These are phyloP conservation scores for Helicolenus hilgendorfi DNA, from an alignment of 2,797 vertebrate species.

Conservation along the genomic window DNA sequence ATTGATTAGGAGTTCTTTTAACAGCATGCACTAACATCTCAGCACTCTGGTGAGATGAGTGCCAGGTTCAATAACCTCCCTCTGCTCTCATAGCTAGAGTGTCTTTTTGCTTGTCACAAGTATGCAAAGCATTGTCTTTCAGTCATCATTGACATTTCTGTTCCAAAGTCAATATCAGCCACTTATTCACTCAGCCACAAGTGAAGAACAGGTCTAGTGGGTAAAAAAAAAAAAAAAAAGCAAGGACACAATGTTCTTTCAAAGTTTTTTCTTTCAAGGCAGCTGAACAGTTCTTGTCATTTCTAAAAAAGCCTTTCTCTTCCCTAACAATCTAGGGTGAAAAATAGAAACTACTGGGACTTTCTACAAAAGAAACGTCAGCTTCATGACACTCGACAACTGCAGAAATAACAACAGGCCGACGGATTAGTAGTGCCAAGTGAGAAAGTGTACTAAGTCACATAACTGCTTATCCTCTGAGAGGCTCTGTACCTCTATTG, in stretches of 20 bases:
- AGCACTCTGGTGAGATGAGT: conserved; percentile 55
- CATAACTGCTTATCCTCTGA: conserved; percentile 38
- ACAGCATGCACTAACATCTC: conserved; percentile 69
- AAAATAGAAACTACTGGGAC: conserved; percentile 12
- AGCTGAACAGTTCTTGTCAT: conserved; percentile 35
- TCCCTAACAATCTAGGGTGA: neutral
- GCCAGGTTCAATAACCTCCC: conserved; percentile 77
- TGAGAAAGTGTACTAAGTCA: conserved; percentile 7
- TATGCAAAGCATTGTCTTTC: conserved; percentile 71
- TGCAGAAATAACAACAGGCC: conserved; percentile 28
- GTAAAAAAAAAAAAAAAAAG: conserved; percentile 20
- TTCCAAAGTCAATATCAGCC: conserved; percentile 81
- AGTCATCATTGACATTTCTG: conserved; percentile 73
- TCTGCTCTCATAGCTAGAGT: conserved; percentile 41
- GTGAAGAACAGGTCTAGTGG: conserved; percentile 31
- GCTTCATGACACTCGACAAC: neutral
- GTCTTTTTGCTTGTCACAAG: conserved; percentile 60
- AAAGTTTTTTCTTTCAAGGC: conserved; percentile 40
- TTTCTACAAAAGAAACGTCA: conserved; percentile 32
- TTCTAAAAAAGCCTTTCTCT: conserved; percentile 34
- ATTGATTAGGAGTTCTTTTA: conserved; percentile 82
- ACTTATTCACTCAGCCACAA: conserved; percentile 74
- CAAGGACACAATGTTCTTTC: conserved; percentile 50
- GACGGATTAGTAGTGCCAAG: conserved; percentile 14
- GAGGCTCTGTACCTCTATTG: conserved; percentile 40